Base-by-base conservation (phyloP, 2,797 vertebrate genomes). In the Phoxinus dragarum region DNA sequence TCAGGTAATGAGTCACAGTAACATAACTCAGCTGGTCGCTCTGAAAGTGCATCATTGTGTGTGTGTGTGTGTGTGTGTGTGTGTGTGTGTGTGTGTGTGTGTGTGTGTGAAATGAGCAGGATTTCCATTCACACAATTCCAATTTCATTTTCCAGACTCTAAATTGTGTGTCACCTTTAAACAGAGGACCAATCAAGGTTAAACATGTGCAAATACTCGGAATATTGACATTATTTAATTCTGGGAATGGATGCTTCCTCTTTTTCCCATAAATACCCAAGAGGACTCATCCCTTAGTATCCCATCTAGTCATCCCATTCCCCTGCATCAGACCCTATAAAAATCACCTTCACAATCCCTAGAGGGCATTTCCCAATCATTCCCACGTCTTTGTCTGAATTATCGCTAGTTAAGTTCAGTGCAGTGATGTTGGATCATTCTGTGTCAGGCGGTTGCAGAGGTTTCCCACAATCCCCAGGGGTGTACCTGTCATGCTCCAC, bases 171-270 rank as follows among this genome's bases (percentile, higher is more conserved):
- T 44, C 4, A 11, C 12, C 27, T 47, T 38, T 52, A 16, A 66
- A 31, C 31, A 68, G 19, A 67, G 17, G 42, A 67, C 17, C 8
- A 42, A 49, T 52, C 56, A 52, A 34, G 47, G 31, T 74, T 38
- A 52, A 75, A 38, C 49, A 17, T 21, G 8, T 27, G 59, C 23
- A 52, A 21, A 38, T 36, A 59, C 3, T 6, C 4, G 0, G 5
- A 59, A 72, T 77, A 68, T 68, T 69, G 47, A 16, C 14, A 38
- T 54, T 56, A 34, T 38, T 79, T 54, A 44, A 89, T 90, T 91
- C 90, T 94, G 92, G 88, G 93, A 94, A 91, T 87, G 83, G 78
- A 56, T 52, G 21, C 19, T 77, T 86, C 23, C 42, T 4, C 31
- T 75, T 40, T 86, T 88, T 92, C 86, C 80, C 90, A 90, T 89